Percentiles rank a stretch among this genome's conserved stretches.
phyloP scores from a whole-genome alignment of 1,140 invertebrate genomes.

The Zaprionus kolodkinae region DNA sequence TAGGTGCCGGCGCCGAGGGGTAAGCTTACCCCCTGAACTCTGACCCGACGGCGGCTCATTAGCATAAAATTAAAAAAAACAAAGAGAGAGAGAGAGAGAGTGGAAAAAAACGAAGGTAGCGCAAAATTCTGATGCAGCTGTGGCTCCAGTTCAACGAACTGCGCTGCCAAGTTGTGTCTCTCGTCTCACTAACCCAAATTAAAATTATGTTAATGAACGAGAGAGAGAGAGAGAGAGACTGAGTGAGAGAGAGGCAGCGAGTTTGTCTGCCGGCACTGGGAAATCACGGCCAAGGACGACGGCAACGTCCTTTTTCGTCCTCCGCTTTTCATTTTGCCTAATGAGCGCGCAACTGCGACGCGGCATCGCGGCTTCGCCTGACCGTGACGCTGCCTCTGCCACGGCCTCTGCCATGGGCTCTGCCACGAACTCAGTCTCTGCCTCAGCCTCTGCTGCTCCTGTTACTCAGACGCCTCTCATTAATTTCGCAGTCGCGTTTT shows the following conservation, averaged over 20 bases:
- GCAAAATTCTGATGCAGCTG: constrained; percentile 76
- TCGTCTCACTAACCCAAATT: constrained; percentile 83
- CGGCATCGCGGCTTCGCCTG: constrained; percentile 15
- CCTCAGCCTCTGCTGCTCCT: constrained; percentile 42
- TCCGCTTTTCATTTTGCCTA: constrained; percentile 74
- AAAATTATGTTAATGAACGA: constrained; percentile 84
- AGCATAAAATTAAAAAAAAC: constrained; percentile 66
- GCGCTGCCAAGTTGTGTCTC: constrained; percentile 64
- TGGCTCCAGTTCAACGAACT: constrained; percentile 71
- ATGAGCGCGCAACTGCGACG: constrained; percentile 61
- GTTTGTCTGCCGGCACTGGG: constrained; percentile 48
- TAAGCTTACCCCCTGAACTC: constrained; percentile 35
- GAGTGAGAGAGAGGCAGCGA: constrained; percentile 16
- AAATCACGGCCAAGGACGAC: constrained; percentile 84
- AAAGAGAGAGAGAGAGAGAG: too few species aligned
- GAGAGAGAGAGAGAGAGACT: constrained; percentile 12
- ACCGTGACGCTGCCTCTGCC: constrained; percentile 18
- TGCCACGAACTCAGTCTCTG: background rate
- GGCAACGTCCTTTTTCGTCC: constrained; percentile 44
- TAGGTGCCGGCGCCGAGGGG: constrained; percentile 26
- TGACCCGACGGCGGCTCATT: constrained; percentile 60
- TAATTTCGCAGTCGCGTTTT: constrained; percentile 77
- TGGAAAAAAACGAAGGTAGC: constrained; percentile 24
- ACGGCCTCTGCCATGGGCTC: background rate
- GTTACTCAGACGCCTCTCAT: constrained; percentile 66